Base-by-base conservation (phyloP, 1,140 invertebrate species). In the Papilio glaucus region DNA sequence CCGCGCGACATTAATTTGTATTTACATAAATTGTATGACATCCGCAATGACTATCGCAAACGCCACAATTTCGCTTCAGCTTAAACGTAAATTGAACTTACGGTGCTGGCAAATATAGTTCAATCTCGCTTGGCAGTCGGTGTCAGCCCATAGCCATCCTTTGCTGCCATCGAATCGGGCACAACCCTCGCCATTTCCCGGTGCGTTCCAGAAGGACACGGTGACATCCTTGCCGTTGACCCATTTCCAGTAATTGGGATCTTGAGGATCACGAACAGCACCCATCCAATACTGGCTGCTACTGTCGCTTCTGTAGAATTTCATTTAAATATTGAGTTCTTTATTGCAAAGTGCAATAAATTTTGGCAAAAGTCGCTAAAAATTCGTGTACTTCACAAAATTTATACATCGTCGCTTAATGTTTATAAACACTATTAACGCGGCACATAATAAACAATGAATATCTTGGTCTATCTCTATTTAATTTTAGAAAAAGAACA, bases 281-380 rank as follows among this genome's bases (percentile, higher is more conserved):
- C 98, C 98, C 96, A 98, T 97, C 98, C 98, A 99, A 85, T 98
- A 99, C 81, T 98, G 98, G 57, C 97, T 98, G 80, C 96, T 97
- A 1, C 97, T 96, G 88, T 98, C 98, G 85, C 96, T 97, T 77
- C 97, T 96, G 89, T 60, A 83, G 65, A 83, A 41, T 74, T 33
- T 24, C 13, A 62, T 49, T 57, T 72, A 45, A 72, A 37, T 69
- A 39, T 21, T 72, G 53, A 72, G 26, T 61, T 37, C 6, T 15
- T 26, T 61, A 42, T 1, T 26, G 10, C 18, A 67, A 24, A 4
- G 37, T 3, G 10, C 39, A 29, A 41, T 24, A 15, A 45, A 57
- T 26, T 57, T 0, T n/a, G 42, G 1, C 3, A n/a, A n/a, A n/a
- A n/a, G n/a, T n/a, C n/a, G 15, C 15, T n/a, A 3, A 12, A 57